A percentile compares a stretch with the other conserved stretches of the same genome.
These are phyloP conservation scores for Gallirallus australis DNA, from an alignment of 2,797 vertebrate genomes.

Conservation along the genomic window DNA sequence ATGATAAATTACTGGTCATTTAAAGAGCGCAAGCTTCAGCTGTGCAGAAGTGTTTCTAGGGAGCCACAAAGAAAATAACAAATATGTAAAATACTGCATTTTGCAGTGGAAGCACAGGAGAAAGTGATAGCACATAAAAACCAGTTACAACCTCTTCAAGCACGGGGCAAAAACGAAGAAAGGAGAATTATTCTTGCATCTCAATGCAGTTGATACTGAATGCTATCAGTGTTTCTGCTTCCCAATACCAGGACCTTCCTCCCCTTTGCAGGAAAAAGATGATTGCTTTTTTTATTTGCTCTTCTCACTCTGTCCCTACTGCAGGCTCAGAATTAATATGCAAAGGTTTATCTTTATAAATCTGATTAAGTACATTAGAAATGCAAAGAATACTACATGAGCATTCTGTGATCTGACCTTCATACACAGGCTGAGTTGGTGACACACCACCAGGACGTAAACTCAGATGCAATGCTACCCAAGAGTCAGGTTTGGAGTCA, in stretches of 20 bases:
- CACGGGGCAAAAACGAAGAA: background rate
- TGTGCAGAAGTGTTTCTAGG: background rate
- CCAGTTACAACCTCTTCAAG: background rate
- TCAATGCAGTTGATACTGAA: background rate
- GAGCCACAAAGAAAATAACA: background rate
- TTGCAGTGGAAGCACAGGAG: background rate
- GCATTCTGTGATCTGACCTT: background rate
- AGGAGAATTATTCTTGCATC: background rate
- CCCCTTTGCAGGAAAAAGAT: background rate
- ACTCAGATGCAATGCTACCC: fast-evolving
- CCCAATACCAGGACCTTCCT: background rate
- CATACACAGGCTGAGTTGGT: background rate
- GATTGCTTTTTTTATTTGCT: background rate
- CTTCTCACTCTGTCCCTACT: background rate
- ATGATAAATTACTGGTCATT: background rate
- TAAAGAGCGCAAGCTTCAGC: background rate
- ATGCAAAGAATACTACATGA: background rate
- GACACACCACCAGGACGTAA: background rate
- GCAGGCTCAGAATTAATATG: background rate
- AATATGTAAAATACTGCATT: background rate
- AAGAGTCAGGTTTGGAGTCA: background rate
- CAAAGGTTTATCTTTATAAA: background rate
- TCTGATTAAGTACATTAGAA: background rate
- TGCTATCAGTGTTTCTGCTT: background rate
- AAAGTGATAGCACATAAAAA: background rate